These are phyloP conservation scores for Ophion costatus DNA, from an alignment of 2,888 invertebrate genomes.

Conservation along the genomic window DNA sequence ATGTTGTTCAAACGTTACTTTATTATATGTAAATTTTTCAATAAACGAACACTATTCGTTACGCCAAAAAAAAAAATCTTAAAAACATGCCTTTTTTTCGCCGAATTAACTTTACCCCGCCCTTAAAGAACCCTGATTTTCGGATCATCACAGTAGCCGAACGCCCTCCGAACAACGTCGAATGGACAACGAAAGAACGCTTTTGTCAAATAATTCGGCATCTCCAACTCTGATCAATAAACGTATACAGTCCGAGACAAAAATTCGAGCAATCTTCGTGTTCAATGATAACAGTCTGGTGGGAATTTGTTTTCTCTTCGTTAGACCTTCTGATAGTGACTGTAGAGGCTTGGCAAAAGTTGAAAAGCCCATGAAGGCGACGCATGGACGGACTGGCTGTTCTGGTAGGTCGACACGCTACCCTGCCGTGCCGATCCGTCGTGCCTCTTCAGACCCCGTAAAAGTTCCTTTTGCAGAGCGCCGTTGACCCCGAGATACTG, in stretches of 20 bases:
- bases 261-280: background rate
- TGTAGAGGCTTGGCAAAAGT: constrained; percentile 93
- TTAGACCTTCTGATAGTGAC: constrained; percentile 92
- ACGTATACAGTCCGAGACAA: background rate
- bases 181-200: background rate
- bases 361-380: constrained; percentile 92
- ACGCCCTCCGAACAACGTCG: no score
- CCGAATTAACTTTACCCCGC: no score
- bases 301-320: constrained; percentile 26
- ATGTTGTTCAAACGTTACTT: no score
- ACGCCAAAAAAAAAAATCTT: no score
- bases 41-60: no score
- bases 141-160: background rate
- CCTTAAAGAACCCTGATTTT: no score
- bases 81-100: no score
- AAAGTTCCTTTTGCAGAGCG: constrained; percentile 81
- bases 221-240: background rate
- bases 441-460: constrained; percentile 80
- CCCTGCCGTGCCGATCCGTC: constrained; percentile 71
- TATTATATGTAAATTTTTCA: no score
- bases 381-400: constrained; percentile 79
- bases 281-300: background rate
- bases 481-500: constrained; percentile 82
- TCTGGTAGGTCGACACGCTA: constrained; percentile 68
- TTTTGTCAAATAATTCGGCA: background rate